Percentiles rank a stretch among this genome's conserved stretches.
These are phyloP conservation scores for Camponotus floridanus DNA, from an alignment of 1,140 invertebrate genomes.

Conservation along the genomic window DNA sequence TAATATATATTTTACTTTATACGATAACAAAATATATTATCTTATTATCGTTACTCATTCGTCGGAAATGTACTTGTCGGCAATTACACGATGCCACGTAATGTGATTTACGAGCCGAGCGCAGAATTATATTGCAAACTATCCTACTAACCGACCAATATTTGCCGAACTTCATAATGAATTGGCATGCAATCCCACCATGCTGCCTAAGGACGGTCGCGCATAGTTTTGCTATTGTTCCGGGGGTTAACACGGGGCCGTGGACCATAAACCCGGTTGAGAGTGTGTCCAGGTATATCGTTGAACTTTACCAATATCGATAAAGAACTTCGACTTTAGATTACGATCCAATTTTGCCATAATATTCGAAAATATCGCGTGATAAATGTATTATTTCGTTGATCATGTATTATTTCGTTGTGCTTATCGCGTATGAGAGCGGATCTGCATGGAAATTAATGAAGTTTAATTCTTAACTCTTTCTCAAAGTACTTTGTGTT, in stretches of 20 bases:
- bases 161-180: slow-evolving; percentile 60
- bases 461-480: slow-evolving; percentile 14
- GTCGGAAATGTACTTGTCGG: slow-evolving; percentile 50
- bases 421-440: background rate
- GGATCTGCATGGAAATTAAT: slow-evolving; percentile 45
- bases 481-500: background rate
- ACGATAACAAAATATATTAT: slow-evolving; percentile 60
- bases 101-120: slow-evolving; percentile 55
- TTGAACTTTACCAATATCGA: slow-evolving; percentile 68
- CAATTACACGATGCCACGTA: slow-evolving; percentile 50
- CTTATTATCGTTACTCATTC: slow-evolving; percentile 29
- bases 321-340: slow-evolving; percentile 57
- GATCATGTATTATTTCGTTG: too few relatives aligned
- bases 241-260: slow-evolving; percentile 9
- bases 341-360: slow-evolving; percentile 25
- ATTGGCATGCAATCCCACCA: slow-evolving; percentile 49
- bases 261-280: slow-evolving; percentile 49
- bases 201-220: slow-evolving; percentile 34
- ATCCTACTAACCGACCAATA: slow-evolving; percentile 64
- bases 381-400: background rate
- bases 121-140: slow-evolving; percentile 58
- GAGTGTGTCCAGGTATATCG: slow-evolving; percentile 9
- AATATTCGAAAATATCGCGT: slow-evolving; percentile 33
- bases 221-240: slow-evolving; percentile 72
- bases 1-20: slow-evolving; percentile 17